Conservation (phyloP, 2,113 vertebrate species). For the Aramus guarauna region DNA sequence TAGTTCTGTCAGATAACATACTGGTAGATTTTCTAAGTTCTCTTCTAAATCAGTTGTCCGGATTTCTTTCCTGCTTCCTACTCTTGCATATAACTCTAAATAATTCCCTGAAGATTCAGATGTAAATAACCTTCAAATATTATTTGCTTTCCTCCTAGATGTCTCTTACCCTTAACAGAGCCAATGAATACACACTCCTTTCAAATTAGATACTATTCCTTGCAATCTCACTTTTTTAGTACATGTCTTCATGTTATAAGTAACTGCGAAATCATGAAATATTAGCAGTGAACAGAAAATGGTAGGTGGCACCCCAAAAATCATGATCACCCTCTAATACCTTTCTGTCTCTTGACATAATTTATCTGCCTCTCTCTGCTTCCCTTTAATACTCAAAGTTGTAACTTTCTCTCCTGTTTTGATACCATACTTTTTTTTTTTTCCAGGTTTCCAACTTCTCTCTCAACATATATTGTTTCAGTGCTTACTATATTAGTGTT, state of each 20-base stretch:
- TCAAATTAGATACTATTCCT: not conserved
- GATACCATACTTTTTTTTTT: not conserved
- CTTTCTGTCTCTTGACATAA: not conserved
- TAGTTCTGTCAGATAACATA: not conserved
- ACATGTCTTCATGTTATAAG: not conserved
- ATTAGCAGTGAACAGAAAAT: not conserved
- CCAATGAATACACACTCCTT: not conserved
- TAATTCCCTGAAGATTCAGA: not conserved
- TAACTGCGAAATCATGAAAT: not conserved
- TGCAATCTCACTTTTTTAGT: not conserved
- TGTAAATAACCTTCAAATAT: not conserved
- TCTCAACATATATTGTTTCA: accelerated
- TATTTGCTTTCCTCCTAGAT: not conserved
- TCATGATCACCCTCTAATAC: not conserved
- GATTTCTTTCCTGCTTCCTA: not conserved
- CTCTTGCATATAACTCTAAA: not conserved
- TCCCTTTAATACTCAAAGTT: not conserved
- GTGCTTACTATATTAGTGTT: not conserved
- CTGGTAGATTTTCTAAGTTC: not conserved
- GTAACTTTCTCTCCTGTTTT: not conserved
- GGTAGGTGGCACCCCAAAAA: not conserved
- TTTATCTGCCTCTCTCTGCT: not conserved
- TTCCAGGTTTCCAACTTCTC: accelerated
- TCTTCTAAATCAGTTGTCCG: not conserved
- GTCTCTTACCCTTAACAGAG: not conserved